phyloP scores from a whole-genome alignment of 1,140 invertebrate species.

The Venustaconcha ellipsiformis region DNA sequence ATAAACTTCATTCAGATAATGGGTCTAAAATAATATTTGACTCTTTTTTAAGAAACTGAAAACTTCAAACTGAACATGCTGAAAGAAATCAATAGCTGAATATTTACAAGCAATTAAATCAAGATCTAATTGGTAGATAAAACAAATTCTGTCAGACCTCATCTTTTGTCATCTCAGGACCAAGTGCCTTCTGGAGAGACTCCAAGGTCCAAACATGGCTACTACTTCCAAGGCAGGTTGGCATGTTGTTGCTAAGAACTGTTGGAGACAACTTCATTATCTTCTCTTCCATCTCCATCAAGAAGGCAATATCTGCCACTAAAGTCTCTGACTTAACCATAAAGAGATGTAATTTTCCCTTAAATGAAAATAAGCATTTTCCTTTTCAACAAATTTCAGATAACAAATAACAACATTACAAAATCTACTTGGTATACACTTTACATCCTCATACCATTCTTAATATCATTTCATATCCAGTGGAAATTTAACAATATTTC shows the following conservation, averaged over 20 bases:
- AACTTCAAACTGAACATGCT: not conserved
- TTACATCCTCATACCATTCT: no score
- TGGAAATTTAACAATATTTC: no score
- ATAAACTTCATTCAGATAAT: not conserved
- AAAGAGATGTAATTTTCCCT: constrained; percentile 33
- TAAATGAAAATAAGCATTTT: not conserved
- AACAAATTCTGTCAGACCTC: not conserved
- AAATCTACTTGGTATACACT: no score
- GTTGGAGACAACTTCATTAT: constrained; percentile 26
- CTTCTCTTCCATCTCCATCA: constrained; percentile 7
- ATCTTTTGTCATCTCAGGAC: not conserved
- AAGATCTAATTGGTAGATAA: not conserved
- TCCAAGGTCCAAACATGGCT: constrained; percentile 37
- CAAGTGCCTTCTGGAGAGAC: constrained; percentile 8
- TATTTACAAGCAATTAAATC: not conserved
- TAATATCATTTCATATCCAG: no score
- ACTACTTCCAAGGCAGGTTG: constrained; percentile 18
- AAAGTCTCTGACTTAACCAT: constrained; percentile 19
- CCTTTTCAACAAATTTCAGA: no score
- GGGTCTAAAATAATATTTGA: not conserved
- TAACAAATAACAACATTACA: no score
- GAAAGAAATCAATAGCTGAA: not conserved
- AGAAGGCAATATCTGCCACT: constrained; percentile 22
- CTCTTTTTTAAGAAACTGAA: not conserved
- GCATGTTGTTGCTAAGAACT: constrained; percentile 19